Evolutionary conservation across 2,797 vertebrate species (phyloP).

Genomic region (Esox masquinongy): DNA sequence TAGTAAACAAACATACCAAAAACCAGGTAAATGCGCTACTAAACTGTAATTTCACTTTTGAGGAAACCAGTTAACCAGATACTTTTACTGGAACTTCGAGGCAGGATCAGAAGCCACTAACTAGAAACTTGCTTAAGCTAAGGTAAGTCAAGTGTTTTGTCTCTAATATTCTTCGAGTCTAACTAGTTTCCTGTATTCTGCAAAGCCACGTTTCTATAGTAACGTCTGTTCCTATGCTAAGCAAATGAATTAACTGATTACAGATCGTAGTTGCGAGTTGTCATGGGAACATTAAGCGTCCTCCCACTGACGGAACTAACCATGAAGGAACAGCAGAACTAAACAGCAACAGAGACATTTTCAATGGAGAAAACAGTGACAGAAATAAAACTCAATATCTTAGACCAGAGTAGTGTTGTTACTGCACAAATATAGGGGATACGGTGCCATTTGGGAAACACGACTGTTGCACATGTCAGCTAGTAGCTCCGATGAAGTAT

Average conservation of each 20-base stretch:
- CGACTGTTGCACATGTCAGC: neutral
- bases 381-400: neutral
- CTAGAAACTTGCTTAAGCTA: constrained; percentile 26
- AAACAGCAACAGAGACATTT: neutral
- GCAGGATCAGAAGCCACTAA: neutral
- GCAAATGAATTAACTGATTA: neutral
- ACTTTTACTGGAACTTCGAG: constrained; percentile 8
- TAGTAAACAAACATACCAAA: neutral
- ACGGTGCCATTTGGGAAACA: neutral
- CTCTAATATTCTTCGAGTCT: neutral
- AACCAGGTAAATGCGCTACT: neutral
- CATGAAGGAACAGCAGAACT: neutral
- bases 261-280: neutral
- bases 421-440: neutral
- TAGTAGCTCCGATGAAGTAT: neutral
- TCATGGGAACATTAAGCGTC: constrained; percentile 32
- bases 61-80: neutral
- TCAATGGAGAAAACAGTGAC: neutral
- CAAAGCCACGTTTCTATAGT: neutral
- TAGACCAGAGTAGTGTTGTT: neutral
- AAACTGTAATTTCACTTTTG: constrained; percentile 1
- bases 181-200: too few species aligned
- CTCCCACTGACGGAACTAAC: neutral
- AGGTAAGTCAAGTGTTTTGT: constrained; percentile 21
- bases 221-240: neutral